Conservation (phyloP, 1,140 invertebrate genomes). For the Trichonephila clavipes region DNA sequence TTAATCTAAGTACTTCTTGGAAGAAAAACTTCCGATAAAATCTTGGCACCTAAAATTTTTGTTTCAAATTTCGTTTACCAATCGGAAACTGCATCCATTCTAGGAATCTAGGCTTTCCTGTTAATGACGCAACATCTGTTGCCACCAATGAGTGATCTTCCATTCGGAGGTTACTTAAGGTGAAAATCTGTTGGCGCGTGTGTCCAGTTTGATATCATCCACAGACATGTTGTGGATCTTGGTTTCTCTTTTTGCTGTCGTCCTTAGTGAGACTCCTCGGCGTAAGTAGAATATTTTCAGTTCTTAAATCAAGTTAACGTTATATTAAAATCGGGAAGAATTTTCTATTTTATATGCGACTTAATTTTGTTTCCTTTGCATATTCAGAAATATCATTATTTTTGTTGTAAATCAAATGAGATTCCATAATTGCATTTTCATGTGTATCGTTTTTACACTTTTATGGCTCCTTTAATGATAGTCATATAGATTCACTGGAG, state of each 20-base stretch:
- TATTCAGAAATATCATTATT: no score
- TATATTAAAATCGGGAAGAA: no score
- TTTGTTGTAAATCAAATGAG: no score
- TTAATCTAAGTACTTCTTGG: no score
- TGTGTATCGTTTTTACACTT: not conserved
- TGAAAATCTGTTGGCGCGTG: not conserved
- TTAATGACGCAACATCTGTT: conserved; percentile 18
- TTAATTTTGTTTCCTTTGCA: no score
- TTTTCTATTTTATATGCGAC: no score
- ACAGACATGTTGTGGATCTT: conserved; percentile 21
- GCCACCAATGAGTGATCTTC: not conserved
- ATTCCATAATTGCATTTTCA: no score
- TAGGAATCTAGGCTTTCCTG: conserved; percentile 50
- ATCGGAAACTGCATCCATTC: conserved; percentile 23
- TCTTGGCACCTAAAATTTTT: not conserved
- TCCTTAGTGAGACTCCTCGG: not conserved
- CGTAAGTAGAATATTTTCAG: not conserved
- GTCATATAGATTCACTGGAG: no score
- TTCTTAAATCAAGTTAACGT: no score
- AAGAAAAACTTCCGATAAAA: not conserved
- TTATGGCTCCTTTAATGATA: not conserved
- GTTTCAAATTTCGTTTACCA: not conserved
- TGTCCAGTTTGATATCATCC: not conserved
- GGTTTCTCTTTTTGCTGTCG: not conserved
- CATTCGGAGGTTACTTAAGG: conserved; percentile 19